Evolutionary conservation across 2,797 vertebrate species (phyloP).

Genomic region (Myotis findleyi): DNA sequence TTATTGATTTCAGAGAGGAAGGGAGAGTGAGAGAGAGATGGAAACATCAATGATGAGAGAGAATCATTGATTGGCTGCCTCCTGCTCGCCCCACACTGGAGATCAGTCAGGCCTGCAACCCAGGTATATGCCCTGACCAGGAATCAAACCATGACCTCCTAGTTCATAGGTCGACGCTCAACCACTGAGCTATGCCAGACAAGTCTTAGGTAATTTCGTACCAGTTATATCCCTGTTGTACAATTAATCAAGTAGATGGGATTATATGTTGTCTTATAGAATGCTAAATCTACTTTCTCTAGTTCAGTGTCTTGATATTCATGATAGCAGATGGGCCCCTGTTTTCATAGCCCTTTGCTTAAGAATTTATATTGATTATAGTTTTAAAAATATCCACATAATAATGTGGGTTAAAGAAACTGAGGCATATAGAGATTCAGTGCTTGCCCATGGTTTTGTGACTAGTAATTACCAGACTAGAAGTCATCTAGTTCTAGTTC

Average conservation of each 20-base stretch:
- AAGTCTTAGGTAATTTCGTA: conserved; percentile 13
- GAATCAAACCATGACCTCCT: too few species aligned
- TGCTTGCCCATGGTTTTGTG: conserved; percentile 19
- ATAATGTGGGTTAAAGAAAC: background rate
- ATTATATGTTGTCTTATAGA: background rate
- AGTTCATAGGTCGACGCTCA: too few species aligned
- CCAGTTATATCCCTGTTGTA: background rate
- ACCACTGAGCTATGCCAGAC: too few species aligned
- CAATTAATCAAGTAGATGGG: background rate
- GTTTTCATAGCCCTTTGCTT: conserved; percentile 8
- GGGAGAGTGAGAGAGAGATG: too few species aligned
- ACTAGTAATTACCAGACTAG: conserved; percentile 7
- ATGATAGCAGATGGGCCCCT: background rate
- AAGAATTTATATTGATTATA: conserved; percentile 50
- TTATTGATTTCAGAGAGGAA: too few species aligned
- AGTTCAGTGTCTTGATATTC: conserved; percentile 28
- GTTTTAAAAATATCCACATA: conserved; percentile 36
- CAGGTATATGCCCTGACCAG: too few species aligned
- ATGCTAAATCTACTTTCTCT: conserved; percentile 5
- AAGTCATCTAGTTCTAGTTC: background rate
- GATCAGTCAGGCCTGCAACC: too few species aligned
- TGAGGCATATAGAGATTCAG: background rate
- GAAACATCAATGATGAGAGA: too few species aligned
- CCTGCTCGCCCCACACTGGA: too few species aligned
- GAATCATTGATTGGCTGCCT: too few species aligned